phyloP scores from a whole-genome alignment of 2,888 invertebrate genomes.

The Syritta pipiens region DNA sequence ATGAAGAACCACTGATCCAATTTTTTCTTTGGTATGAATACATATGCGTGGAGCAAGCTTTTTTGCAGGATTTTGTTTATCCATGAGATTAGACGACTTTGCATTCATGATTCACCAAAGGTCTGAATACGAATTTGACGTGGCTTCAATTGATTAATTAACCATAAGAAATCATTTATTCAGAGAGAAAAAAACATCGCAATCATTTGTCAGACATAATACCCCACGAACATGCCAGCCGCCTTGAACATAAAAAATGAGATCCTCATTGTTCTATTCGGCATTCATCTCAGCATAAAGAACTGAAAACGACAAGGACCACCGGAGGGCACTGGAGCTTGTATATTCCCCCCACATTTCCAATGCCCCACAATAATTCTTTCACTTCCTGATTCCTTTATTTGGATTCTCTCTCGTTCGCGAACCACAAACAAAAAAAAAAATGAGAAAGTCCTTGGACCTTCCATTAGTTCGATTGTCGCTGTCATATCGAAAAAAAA shows the following conservation, averaged over 20 bases:
- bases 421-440: not conserved
- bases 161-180: constrained; percentile 8
- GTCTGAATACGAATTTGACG: not conserved
- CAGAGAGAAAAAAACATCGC: constrained; percentile 10
- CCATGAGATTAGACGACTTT: not conserved
- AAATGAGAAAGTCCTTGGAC: not conserved
- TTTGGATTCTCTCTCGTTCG: not conserved
- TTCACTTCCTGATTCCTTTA: constrained; percentile 16
- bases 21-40: no score
- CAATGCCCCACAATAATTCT: constrained; percentile 16
- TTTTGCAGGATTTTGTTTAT: no score
- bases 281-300: constrained; percentile 16
- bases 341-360: constrained; percentile 7
- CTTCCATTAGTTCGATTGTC: not conserved
- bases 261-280: constrained; percentile 9
- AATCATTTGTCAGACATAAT: constrained; percentile 21
- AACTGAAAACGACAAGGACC: constrained; percentile 11
- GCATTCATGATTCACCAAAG: not conserved
- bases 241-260: constrained; percentile 16
- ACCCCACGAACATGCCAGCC: not conserved
- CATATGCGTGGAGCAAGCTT: no score
- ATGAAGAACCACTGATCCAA: no score
- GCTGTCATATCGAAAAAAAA: constrained; percentile 7
- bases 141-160: constrained; percentile 7
- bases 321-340: not conserved